Percentiles rank a stretch among this genome's conserved stretches.
Evolutionary conservation across 1,140 invertebrate species (phyloP).

Genomic region (Cardiocondyla obscurior): DNA sequence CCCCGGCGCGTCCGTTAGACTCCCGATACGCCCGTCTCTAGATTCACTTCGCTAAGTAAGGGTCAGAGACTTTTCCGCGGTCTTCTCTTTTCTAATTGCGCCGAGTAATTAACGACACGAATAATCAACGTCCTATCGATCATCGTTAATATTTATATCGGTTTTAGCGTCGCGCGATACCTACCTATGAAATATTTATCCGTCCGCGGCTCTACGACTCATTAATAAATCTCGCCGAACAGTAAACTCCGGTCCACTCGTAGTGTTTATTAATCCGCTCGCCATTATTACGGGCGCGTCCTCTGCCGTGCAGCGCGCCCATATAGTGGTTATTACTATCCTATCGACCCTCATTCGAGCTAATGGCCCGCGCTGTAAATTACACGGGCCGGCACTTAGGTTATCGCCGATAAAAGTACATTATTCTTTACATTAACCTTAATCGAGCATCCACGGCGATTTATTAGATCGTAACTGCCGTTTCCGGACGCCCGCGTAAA

Average conservation of each 20-base stretch:
- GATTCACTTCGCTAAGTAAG: constrained; percentile 45
- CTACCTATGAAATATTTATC: constrained; percentile 33
- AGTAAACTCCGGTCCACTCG: constrained; percentile 18
- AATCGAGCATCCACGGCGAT: constrained; percentile 34
- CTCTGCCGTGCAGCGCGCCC: constrained; percentile 20
- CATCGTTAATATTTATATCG: constrained; percentile 38
- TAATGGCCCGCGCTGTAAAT: constrained; percentile 52
- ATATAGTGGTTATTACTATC: constrained; percentile 49
- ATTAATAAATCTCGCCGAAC: constrained; percentile 50
- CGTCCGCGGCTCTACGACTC: background rate
- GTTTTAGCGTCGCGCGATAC: constrained; percentile 21
- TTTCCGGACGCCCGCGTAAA: constrained; percentile 10
- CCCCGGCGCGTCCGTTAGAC: constrained; percentile 24
- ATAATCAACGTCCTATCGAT: background rate
- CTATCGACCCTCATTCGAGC: constrained; percentile 47
- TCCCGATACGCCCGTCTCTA: constrained; percentile 45
- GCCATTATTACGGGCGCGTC: constrained; percentile 51
- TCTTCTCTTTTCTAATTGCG: background rate
- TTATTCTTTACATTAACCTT: constrained; percentile 52
- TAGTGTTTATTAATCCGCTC: constrained; percentile 46
- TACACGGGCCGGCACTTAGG: constrained; percentile 50
- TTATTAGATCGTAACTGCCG: constrained; percentile 48
- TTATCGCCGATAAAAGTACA: constrained; percentile 51
- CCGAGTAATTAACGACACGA: background rate
- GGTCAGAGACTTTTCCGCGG: background rate